Base-by-base conservation (phyloP, 2,797 vertebrate genomes). In the Eulemur rubriventer region DNA sequence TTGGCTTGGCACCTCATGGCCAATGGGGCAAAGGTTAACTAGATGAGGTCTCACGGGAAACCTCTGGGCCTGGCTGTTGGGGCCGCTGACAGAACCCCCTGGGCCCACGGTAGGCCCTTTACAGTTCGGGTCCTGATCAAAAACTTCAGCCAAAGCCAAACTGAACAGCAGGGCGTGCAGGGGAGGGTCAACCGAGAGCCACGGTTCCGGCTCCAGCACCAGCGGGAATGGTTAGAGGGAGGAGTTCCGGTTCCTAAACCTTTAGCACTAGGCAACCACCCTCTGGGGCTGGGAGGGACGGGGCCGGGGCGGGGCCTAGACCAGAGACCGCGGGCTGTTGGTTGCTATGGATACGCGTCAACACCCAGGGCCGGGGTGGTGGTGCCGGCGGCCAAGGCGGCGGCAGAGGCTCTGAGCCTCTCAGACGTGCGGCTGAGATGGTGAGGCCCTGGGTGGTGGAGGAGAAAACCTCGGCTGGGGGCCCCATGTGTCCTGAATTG, bases 331-430 rank as follows among this genome's bases (percentile, higher is more conserved):
- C 26, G 4, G n/a, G 61, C 67, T 67, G 70, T 9, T 30, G 65
- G 97, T 97, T 97, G 96, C 96, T 57, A 81, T 46, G 93, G 98
- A 35, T 85, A 96, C 97, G 46, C 35, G 75, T 97, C 96, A 92
- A 93, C 91, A 89, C 38, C 50, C 0, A 2, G 26, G 1, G 75
- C 83, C 24, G 18, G 0, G 3, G 78, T 0, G 41, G 87, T 26
- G 2, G 26, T 4, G 95, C n/a, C 0, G 35, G 61, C 28, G 4
- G 76, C 82, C 0, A 33, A 26, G 17, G 92, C 33, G 1, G 63
- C 6, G 1, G 63, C 6, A 8, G 52, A 91, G 82, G 92, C 11
- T 50, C 48, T 5, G n/a, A 55, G 76, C 3, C 33, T 2, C 24
- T 67, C 63, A 20, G 46, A 48, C 55, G 22, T 88, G 61, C 20